These are phyloP conservation scores for Miichthys miiuy DNA, from an alignment of 2,797 vertebrate species.

Conservation along the genomic window DNA sequence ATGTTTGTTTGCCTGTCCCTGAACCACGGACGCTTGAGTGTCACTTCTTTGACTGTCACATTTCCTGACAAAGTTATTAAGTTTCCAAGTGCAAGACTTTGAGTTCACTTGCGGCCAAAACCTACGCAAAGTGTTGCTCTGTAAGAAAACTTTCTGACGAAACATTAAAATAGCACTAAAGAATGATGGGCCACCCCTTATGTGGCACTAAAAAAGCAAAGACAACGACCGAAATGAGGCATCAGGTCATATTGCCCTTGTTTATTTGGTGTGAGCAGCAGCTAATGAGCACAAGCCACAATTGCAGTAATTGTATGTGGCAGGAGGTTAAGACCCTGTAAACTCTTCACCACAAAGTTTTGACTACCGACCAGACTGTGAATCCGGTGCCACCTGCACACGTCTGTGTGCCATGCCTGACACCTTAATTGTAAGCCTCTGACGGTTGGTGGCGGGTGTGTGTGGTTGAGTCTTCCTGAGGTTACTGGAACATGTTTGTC, in stretches of 20 bases:
- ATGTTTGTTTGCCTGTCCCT: background rate
- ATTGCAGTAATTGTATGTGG: conserved; percentile 70
- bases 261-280: conserved; percentile 55
- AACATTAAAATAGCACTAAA: background rate
- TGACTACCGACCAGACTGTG: conserved; percentile 58
- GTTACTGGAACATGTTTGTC: conserved; percentile 38
- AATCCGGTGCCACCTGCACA: conserved; percentile 67
- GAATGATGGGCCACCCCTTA: background rate
- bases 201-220: conserved; percentile 10
- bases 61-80: background rate
- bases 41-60: background rate
- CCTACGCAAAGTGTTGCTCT: background rate
- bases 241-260: conserved; percentile 54
- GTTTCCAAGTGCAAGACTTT: background rate
- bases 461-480: conserved; percentile 5
- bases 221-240: background rate
- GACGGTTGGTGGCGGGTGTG: background rate
- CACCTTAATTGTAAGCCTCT: conserved; percentile 60
- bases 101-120: background rate
- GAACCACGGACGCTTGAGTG: background rate
- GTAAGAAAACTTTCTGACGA: background rate
- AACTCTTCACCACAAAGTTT: conserved; percentile 69
- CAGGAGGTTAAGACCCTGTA: conserved; percentile 70
- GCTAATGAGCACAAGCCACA: conserved; percentile 61
- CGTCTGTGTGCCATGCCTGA: conserved; percentile 48